Conservation (phyloP, 2,888 invertebrate species). For the Argyra leucocephala region DNA sequence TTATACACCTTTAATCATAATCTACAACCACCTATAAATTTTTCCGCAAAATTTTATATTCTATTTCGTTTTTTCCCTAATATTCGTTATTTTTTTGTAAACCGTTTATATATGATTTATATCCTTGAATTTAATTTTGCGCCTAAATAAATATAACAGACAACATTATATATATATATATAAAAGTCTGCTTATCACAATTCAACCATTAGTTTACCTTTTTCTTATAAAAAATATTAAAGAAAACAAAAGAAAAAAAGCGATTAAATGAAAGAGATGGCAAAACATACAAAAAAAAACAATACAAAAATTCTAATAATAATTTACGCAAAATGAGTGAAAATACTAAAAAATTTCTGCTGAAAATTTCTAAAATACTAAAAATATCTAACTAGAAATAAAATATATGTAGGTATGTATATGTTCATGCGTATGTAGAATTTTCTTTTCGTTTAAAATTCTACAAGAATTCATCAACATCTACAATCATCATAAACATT, state of each 20-base stretch:
- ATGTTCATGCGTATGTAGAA: background rate
- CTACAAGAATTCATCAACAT: background rate
- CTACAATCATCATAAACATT: background rate
- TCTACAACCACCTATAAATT: background rate
- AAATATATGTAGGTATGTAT: background rate
- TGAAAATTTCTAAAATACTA: background rate
- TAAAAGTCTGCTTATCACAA: background rate
- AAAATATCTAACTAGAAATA: background rate
- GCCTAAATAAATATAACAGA: conserved; percentile 6
- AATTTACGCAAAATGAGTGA: too few species aligned
- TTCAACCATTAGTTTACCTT: conserved; percentile 6
- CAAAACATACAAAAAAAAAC: background rate
- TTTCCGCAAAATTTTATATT: background rate
- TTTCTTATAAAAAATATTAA: background rate
- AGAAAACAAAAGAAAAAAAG: background rate
- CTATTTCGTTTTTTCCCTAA: background rate
- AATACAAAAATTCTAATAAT: too few species aligned
- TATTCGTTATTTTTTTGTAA: background rate
- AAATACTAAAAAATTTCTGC: too few species aligned
- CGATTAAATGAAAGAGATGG: background rate
- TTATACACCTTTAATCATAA: background rate
- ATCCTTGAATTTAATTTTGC: conserved; percentile 1
- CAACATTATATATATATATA: too few species aligned
- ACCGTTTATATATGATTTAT: background rate
- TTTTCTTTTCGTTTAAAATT: background rate